Conservation (phyloP, 1,140 invertebrate species). For the Acromyrmex charruanus region DNA sequence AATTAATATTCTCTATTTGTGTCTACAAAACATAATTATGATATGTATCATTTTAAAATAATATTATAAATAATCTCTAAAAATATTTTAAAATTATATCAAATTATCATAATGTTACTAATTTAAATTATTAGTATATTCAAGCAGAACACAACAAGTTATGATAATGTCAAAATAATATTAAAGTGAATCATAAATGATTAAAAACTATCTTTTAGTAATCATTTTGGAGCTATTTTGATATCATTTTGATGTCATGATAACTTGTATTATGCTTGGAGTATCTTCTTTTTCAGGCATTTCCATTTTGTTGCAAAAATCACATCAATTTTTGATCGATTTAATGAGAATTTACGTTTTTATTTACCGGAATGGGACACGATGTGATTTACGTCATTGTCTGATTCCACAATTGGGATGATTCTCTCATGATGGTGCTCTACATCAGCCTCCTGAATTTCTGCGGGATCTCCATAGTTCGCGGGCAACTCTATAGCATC, state of each 20-base stretch:
- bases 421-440: constrained; percentile 26
- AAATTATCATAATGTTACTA: neutral
- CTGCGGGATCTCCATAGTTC: constrained; percentile 47
- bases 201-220: too few species aligned
- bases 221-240: too few species aligned
- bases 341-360: constrained; percentile 3
- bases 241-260: too few species aligned
- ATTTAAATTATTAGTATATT: neutral
- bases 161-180: too few species aligned
- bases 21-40: neutral
- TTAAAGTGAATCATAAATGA: too few species aligned
- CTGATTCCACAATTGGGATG: constrained; percentile 40
- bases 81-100: neutral
- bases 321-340: neutral
- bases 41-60: neutral
- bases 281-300: neutral
- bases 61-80: constrained; percentile 9
- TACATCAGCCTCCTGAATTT: neutral
- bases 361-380: constrained; percentile 41
- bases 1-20: neutral
- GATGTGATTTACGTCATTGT: constrained; percentile 30
- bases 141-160: too few species aligned
- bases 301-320: constrained; percentile 13
- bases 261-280: too few species aligned
- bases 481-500: constrained; percentile 71